Base-by-base conservation (phyloP, 2,113 vertebrate genomes). In the Oophaga pumilio region DNA sequence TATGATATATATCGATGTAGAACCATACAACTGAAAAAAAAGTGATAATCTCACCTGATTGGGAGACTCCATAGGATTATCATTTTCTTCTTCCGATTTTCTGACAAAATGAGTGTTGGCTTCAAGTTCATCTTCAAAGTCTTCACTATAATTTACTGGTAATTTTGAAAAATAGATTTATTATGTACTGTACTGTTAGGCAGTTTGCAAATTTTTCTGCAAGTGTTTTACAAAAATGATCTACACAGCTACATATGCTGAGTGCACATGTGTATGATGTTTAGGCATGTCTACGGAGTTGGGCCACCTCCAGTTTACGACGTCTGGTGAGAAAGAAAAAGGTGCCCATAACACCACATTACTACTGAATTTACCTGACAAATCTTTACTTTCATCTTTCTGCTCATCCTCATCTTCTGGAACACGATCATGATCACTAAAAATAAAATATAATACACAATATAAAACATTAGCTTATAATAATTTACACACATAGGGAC, bases 71-170 rank as follows among this genome's bases (percentile, higher is more conserved):
- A 22, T 6, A 20, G 52, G 59, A 22, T 49, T 18, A 4, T 77
- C 79, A 57, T 91, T 82, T 87, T n/a, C 89, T 56, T 88, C 90
- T 64, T 92, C 90, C 66, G 86, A 83, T 91, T 92, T 90, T 88
- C 74, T 85, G 18, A 26, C 49, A 59, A 89, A 88, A 81, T 28
- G 73, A 82, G 28, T 53, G 82, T 90, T 90, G 89, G 28, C n/a
- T 57, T 92, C 93, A 26, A 91, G 91, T 18, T 95, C 95, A 80
- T 96, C 95, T 91, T 98, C 96, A 96, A 98, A 99, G 91, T 98
- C 96, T 57, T 97, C 96, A 90, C 96, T 98, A 90, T 97, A 97
- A 86, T 93, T 93, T 82, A 91, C 96, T 92, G 91, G 4, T 1
- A 94, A 90, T 53, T 28, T 52, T 17, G 33, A 2, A 85, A 64